Percentiles rank a stretch among this genome's conserved stretches.
Conservation (phyloP, 2,113 vertebrate species). For the Eubucco bourcierii region DNA sequence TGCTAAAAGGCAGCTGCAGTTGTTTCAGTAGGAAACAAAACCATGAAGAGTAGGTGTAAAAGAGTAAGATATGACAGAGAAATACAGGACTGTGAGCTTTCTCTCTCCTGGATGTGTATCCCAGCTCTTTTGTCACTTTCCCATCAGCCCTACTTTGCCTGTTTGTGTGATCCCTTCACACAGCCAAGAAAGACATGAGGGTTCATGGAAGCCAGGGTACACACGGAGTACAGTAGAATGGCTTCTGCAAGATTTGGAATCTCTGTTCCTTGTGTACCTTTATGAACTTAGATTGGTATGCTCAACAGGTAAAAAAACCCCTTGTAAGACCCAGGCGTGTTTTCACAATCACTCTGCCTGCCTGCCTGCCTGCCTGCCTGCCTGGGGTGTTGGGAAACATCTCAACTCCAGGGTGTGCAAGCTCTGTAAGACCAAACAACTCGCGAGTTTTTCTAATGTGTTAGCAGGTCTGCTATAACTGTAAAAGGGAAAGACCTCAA, state of each 20-base stretch:
- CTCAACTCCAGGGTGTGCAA: neutral
- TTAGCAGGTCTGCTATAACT: neutral
- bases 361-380: accelerated
- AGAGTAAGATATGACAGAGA: neutral
- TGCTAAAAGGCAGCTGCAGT: neutral
- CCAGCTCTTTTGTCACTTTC: neutral
- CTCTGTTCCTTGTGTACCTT: neutral
- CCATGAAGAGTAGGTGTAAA: neutral
- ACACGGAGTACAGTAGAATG: neutral
- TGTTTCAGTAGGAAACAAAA: neutral
- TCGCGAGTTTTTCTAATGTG: neutral
- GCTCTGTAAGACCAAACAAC: neutral
- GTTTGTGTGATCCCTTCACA: neutral
- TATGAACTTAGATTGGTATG: neutral
- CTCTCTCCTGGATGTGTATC: neutral
- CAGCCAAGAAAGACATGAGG: neutral
- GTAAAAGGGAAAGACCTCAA: conserved; percentile 20
- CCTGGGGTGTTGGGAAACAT: neutral
- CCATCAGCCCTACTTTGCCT: neutral
- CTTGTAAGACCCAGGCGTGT: neutral
- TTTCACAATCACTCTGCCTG: neutral
- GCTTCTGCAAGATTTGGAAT: neutral
- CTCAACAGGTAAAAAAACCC: neutral
- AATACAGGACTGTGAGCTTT: neutral
- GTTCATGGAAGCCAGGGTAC: neutral